Base-by-base conservation (phyloP, 1,140 invertebrate species). In the Drosophila takahashii region DNA sequence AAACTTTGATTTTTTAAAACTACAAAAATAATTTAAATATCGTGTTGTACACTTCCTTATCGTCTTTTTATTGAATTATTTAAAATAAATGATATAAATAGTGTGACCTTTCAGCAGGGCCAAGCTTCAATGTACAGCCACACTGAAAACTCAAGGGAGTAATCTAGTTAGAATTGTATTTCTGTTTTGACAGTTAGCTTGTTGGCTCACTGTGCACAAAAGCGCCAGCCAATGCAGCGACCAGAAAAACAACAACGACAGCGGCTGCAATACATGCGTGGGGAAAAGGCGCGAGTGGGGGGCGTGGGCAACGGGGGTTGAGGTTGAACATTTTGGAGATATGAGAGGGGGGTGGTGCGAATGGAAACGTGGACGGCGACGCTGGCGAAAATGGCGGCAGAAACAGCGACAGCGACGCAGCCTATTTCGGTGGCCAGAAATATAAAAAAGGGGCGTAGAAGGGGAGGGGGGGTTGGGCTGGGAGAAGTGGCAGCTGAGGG, bases 201-300 rank as follows among this genome's bases (percentile, higher is more conserved):
- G 11, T 7, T 2, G 5, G 1, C 4, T 42, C 75, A 86, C 50
- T 65, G 83, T 86, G 51, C 71, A 83, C 75, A 86, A 89, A 62
- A 41, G 70, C 71, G 76, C 47, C 71, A 74, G 67, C 75, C 75
- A 75, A 79, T 65, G 75, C 80, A 83, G 65, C 71, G 57, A 77
- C 79, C 69, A 57, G 57, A 74, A 76, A 74, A 76, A 81, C 79
- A 86, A 76, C 69, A 70, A 81, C 54, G 50, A 26, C 56, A 50
- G 34, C 42, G 18, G 59, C 59, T 44, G 69, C 50, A 61, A 79
- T 59, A 60, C 41, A 75, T 48, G 77, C 29, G 67, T 58, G 64
- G 50, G 39, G 72, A 52, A 47, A 27, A 44, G 45, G 39, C 45
- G 57, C 27, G 48, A 44, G 45, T 15, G 51, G 22, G 44, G 54